phyloP scores from a whole-genome alignment of 2,888 invertebrate species.

The Patella ulyssiponensis region DNA sequence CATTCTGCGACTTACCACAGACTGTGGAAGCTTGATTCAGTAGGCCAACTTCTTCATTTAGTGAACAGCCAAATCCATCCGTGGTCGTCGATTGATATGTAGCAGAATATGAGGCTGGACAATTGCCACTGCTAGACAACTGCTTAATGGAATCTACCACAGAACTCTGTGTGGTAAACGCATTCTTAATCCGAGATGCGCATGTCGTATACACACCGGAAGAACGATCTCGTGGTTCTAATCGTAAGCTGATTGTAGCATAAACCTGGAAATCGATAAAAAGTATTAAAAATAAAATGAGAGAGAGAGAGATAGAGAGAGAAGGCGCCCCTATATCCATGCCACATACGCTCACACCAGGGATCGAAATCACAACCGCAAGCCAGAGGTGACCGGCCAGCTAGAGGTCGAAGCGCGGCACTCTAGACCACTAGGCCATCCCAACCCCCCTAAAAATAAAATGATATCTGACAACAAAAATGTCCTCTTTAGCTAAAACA shows the following conservation, averaged over 20 bases:
- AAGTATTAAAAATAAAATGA: background rate
- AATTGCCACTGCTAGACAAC: slow-evolving; percentile 15
- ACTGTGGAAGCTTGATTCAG: slow-evolving; percentile 11
- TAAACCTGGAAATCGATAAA: slow-evolving; percentile 19
- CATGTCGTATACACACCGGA: slow-evolving; percentile 24
- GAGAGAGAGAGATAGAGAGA: too few species aligned
- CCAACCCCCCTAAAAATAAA: background rate
- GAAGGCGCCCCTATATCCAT: too few species aligned
- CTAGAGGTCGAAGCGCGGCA: too few species aligned
- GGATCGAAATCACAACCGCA: too few species aligned
- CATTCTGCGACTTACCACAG: slow-evolving; percentile 31
- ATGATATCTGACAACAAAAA: too few species aligned
- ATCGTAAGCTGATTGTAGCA: slow-evolving; percentile 32
- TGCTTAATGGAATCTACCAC: slow-evolving; percentile 10
- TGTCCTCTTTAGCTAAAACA: too few species aligned
- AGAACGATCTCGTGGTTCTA: slow-evolving; percentile 24
- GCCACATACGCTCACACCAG: too few species aligned
- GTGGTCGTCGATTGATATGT: slow-evolving; percentile 4
- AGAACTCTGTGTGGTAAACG: slow-evolving; percentile 20
- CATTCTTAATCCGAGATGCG: slow-evolving; percentile 24
- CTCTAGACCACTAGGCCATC: too few species aligned
- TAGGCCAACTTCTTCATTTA: slow-evolving; percentile 26
- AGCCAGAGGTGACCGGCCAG: too few species aligned
- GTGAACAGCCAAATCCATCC: slow-evolving; percentile 31
- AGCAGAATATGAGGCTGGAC: slow-evolving; percentile 17